Evolutionary conservation across 92 coral and sea anemone genomes (phyloP).

Genomic region (Bergia puertoricense): DNA sequence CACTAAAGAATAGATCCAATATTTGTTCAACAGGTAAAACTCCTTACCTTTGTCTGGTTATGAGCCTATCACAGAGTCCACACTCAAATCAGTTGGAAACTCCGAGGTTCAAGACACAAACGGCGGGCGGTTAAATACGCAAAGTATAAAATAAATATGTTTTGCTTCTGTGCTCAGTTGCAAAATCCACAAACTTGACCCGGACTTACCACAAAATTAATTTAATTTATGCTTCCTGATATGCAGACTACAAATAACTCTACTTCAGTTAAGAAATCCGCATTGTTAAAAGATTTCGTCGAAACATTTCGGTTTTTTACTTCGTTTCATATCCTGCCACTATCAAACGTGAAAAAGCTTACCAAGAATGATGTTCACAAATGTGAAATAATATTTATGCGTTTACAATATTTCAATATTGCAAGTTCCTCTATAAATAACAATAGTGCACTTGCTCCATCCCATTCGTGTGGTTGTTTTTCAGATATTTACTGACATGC

Average conservation of each 20-base stretch:
- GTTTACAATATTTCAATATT: too few relatives aligned
- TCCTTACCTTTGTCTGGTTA: too few relatives aligned
- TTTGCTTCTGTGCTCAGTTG: neutral
- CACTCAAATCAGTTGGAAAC: too few relatives aligned
- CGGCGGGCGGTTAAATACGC: too few relatives aligned
- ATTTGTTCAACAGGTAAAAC: too few relatives aligned
- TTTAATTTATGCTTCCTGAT: neutral
- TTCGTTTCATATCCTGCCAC: too few relatives aligned
- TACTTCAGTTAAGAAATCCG: neutral
- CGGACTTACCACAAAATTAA: neutral
- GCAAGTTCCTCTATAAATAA: too few relatives aligned
- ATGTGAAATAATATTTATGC: neutral
- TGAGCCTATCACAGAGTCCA: too few relatives aligned
- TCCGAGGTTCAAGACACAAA: too few relatives aligned
- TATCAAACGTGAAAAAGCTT: neutral
- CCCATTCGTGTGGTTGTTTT: neutral
- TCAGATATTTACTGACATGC: neutral
- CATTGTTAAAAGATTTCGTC: neutral
- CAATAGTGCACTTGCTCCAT: neutral
- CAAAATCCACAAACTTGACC: neutral
- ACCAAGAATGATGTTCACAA: neutral
- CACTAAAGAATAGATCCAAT: too few relatives aligned
- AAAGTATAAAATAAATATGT: too few relatives aligned
- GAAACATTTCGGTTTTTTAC: too few relatives aligned
- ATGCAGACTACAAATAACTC: neutral